Base-by-base conservation (phyloP, 53 echinoderm and acorn worm genomes). In the Arbacia lixula region DNA sequence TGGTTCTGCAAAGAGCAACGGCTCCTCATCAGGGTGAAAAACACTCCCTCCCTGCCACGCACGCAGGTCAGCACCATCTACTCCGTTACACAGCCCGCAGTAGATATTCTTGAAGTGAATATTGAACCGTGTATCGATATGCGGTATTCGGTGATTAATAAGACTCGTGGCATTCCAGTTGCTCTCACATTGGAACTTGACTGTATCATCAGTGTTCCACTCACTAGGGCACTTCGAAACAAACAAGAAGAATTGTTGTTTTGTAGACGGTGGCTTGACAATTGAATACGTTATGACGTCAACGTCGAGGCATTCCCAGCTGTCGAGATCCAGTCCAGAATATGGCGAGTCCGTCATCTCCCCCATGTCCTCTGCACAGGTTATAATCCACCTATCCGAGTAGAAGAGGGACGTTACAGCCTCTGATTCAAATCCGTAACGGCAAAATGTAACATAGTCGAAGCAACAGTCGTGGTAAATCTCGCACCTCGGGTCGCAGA, bases 401-500 rank as follows among this genome's bases (percentile, higher is more conserved):
- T n/a, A n/a, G n/a, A n/a, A n/a, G n/a, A n/a, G n/a, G n/a, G n/a
- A n/a, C n/a, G n/a, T n/a, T n/a, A 74, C 74, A 28, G 19, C 10
- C 12, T 9, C 21, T 1, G 74, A 74, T 32, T 31, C 33, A 8
- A 51, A 17, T 4, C 34, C 53, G n/a, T 52, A 53, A 5, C 29
- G 6, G 33, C 74, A 74, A 29, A 53, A 16, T n/a, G 74, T 74
- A 32, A 53, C 53, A 34, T 74, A 74, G 53, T 74, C 74, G 27
- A 34, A 74, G 53, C 77, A 76, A 56, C 77, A 76, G 26, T 76
- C 77, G 6, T 37, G 3, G 57, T 56, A 76, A 9, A 76, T n/a
- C 25, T 76, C 77, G 24, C 77, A 76, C 37, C 22, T 24, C 1
- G 56, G 22, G 58, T 76, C 77, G 21, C 77, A 76, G 3, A 2